These are phyloP conservation scores for Pristiophorus japonicus DNA, from an alignment of 2,113 vertebrate genomes.

Conservation along the genomic window DNA sequence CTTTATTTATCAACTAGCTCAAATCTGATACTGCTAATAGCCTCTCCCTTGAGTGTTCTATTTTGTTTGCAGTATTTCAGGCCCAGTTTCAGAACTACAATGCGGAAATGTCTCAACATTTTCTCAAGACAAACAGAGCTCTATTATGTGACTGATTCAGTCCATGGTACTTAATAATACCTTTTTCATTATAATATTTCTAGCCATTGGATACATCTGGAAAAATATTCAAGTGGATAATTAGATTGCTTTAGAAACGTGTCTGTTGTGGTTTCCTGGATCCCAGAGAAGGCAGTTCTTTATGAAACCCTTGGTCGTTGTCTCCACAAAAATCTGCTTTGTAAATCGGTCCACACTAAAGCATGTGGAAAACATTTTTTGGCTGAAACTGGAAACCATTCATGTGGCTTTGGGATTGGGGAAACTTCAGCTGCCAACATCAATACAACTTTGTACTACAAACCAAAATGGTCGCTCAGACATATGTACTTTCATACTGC, in stretches of 20 bases:
- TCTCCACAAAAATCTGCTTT: constrained; percentile 64
- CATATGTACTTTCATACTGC: constrained; percentile 69
- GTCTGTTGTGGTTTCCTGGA: constrained; percentile 70
- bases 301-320: constrained; percentile 67
- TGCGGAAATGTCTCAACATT: constrained; percentile 48
- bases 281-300: constrained; percentile 66
- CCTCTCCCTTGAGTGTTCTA: constrained; percentile 42
- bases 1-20: constrained; percentile 42
- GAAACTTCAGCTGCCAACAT: constrained; percentile 72
- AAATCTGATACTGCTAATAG: constrained; percentile 44
- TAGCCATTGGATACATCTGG: constrained; percentile 71
- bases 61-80: constrained; percentile 57
- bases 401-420: constrained; percentile 73
- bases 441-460: constrained; percentile 79
- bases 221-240: constrained; percentile 73
- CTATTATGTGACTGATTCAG: constrained; percentile 63
- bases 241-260: constrained; percentile 72
- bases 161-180: constrained; percentile 58
- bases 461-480: constrained; percentile 75
- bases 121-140: constrained; percentile 56
- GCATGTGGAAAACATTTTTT: constrained; percentile 78
- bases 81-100: constrained; percentile 48
- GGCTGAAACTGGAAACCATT: constrained; percentile 74
- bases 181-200: constrained; percentile 70
- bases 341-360: constrained; percentile 69